A percentile compares a stretch with the other conserved stretches of the same genome.
phyloP scores from a whole-genome alignment of 2,888 invertebrate species.

The Rhamphomyia laevipes region DNA sequence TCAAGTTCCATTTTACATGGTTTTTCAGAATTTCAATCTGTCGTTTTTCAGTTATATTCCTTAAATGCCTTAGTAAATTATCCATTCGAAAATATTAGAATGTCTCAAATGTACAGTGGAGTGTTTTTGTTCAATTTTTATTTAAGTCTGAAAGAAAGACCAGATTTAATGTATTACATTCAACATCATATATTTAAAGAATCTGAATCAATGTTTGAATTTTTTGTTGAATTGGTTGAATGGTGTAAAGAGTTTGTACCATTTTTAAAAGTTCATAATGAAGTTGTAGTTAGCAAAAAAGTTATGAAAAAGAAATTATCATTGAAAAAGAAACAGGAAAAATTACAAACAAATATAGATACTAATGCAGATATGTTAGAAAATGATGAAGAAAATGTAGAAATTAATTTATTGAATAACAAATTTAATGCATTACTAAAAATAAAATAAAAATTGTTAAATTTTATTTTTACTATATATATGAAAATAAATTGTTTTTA shows the following conservation, averaged over 20 bases:
- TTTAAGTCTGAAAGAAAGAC: constrained; percentile 46
- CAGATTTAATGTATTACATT: constrained; percentile 43
- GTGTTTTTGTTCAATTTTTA: constrained; percentile 65
- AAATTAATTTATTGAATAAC: too few relatives aligned
- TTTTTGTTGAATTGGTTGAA: constrained; percentile 19
- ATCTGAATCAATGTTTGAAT: constrained; percentile 32
- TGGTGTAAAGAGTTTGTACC: neutral
- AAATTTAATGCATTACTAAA: too few relatives aligned
- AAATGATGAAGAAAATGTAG: too few relatives aligned
- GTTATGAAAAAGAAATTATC: neutral
- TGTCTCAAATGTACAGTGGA: constrained; percentile 59
- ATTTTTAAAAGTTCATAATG: neutral
- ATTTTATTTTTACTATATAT: too few relatives aligned
- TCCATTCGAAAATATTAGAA: constrained; percentile 44
- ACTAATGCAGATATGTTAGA: too few relatives aligned
- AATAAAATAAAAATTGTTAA: too few relatives aligned
- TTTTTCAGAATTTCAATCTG: constrained; percentile 35
- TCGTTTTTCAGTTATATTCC: constrained; percentile 29
- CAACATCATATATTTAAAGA: constrained; percentile 38
- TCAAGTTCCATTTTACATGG: constrained; percentile 29
- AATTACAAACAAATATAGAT: too few relatives aligned
- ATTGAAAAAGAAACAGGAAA: too few relatives aligned
- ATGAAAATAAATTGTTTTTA: too few relatives aligned
- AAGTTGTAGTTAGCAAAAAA: neutral
- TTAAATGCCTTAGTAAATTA: constrained; percentile 52